Percentiles rank a stretch among this genome's conserved stretches.
Conservation (phyloP, 2,888 invertebrate genomes). For the Scaptomyza cyrtandrae region DNA sequence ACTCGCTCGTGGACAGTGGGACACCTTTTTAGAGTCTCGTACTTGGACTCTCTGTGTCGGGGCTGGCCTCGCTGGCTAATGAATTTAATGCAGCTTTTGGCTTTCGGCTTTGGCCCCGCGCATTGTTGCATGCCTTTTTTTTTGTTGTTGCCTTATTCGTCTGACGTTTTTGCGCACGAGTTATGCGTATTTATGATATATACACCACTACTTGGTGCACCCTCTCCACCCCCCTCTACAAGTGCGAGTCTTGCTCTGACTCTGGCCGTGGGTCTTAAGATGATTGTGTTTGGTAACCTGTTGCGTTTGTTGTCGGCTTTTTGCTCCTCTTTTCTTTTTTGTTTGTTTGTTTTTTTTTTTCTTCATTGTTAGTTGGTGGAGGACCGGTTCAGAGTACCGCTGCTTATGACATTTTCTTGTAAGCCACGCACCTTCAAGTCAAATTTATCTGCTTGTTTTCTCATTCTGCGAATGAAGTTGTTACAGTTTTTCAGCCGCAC, state of each 20-base stretch:
- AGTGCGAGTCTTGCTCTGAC: conserved; percentile 19
- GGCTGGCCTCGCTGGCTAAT: conserved; percentile 57
- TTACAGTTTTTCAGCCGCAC: conserved; percentile 63
- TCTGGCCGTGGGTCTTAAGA: conserved; percentile 24
- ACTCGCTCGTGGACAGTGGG: conserved; percentile 57
- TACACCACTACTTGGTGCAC: conserved; percentile 39
- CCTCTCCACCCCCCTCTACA: background rate
- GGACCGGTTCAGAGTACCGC: conserved; percentile 45
- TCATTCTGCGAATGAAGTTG: conserved; percentile 73
- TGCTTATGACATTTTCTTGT: conserved; percentile 79
- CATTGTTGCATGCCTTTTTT: conserved; percentile 73
- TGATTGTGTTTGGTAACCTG: conserved; percentile 78
- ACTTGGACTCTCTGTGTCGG: conserved; percentile 28
- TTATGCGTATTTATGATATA: conserved; percentile 82
- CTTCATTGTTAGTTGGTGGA: conserved; percentile 39
- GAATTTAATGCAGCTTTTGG: conserved; percentile 78
- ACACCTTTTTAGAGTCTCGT: conserved; percentile 43
- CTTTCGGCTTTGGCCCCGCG: conserved; percentile 47
- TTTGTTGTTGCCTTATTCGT: conserved; percentile 70
- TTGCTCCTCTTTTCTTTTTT: conserved; percentile 49
- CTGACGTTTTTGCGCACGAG: conserved; percentile 80
- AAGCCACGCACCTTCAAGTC: conserved; percentile 79
- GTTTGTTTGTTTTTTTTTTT: background rate
- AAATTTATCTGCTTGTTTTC: conserved; percentile 61
- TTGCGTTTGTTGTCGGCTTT: conserved; percentile 73